Base-by-base conservation (phyloP, 2,888 invertebrate species). In the Perithous albicinctus region DNA sequence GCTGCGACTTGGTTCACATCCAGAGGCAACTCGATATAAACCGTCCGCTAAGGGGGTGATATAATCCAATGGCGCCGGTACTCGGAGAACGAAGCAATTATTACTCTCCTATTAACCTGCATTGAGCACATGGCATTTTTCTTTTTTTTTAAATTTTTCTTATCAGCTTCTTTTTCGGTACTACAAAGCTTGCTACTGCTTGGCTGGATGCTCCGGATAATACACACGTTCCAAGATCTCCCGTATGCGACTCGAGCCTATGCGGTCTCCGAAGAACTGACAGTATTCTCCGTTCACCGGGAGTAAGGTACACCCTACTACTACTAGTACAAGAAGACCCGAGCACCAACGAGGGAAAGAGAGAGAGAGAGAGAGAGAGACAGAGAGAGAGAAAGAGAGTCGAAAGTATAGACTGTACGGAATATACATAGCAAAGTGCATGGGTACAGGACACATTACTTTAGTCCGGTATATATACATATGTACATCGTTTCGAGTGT, bases 271-370 rank as follows among this genome's bases (percentile, higher is more conserved):
- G 87, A 78, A 74, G 85, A 88, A 90, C 90, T 90, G 90, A 90
- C 89, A 89, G 85, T 86, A 86, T 88, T 87, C 88, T 88, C 89
- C 89, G 88, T 88, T 89, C 89, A 88, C 90, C 86, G 83, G n/a
- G 86, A 89, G 90, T 88, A 88, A 90, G 87, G 88, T 89, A 89
- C 88, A 90, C 89, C 89, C 88, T 86, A 85, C 85, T 86, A 82
- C 85, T 79, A 83, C 85, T 29, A 32, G 74, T 78, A 56, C 74
- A 18, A 63, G 78, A 78, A 78, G 73, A 73, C 61, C 51, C 67
- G 54, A 70, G n/a, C 35, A n/a, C n/a, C n/a, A n/a, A n/a, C 23
- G 63, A 41, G 54, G 74, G 48, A 35, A 15, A 20, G 38, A 48
- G 26, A n/a, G 64, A 66, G 66, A 66, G 26, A 69, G 41, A 32